Percentiles rank a stretch among this genome's conserved stretches.
Evolutionary conservation across 2,888 invertebrate genomes (phyloP).

Genomic region (Petrolisthes manimaculis): DNA sequence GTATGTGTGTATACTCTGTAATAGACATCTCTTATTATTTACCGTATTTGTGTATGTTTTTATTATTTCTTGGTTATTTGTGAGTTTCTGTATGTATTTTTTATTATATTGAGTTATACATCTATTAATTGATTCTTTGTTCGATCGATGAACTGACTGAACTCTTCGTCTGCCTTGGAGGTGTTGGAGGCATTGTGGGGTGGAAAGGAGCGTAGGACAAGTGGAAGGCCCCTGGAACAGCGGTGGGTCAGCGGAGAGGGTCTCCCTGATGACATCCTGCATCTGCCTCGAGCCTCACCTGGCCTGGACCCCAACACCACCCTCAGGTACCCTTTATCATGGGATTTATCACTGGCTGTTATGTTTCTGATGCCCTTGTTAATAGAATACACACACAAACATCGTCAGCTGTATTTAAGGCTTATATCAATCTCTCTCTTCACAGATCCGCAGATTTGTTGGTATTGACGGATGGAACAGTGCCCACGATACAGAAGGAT

Average conservation of each 20-base stretch:
- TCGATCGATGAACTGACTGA: neutral
- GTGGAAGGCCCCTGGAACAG: constrained; percentile 55
- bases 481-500: constrained; percentile 68
- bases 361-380: neutral
- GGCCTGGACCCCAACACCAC: constrained; percentile 95
- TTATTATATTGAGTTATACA: too few relatives aligned
- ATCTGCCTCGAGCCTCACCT: constrained; percentile 89
- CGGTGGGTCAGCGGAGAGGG: constrained; percentile 88
- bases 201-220: neutral
- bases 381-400: neutral
- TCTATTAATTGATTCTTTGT: too few relatives aligned
- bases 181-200: neutral
- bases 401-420: neutral
- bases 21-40: too few relatives aligned
- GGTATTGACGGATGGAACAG: constrained; percentile 71
- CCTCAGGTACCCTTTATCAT: constrained; percentile 75
- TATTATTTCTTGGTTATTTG: too few relatives aligned
- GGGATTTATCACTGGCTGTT: neutral
- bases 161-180: neutral
- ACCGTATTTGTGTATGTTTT: too few relatives aligned
- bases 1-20: too few relatives aligned
- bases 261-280: constrained; percentile 85
- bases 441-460: constrained; percentile 70
- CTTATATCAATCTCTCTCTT: neutral
- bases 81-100: too few relatives aligned